These are phyloP conservation scores for Agrochola macilenta DNA, from an alignment of 2,888 invertebrate genomes.

Conservation along the genomic window DNA sequence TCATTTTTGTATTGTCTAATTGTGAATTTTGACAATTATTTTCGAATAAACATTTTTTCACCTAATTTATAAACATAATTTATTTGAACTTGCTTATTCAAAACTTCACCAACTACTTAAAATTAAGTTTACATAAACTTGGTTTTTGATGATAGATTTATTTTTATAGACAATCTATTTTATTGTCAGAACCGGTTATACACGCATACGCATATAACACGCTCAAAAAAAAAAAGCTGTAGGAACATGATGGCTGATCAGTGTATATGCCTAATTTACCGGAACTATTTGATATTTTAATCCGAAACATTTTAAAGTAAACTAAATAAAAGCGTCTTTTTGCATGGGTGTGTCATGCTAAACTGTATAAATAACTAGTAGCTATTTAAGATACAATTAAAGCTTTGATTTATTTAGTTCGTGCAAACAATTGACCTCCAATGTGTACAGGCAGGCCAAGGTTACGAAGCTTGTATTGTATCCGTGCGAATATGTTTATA, in stretches of 20 bases:
- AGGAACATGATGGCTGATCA: background rate
- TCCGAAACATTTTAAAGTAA: background rate
- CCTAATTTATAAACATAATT: too few relatives aligned
- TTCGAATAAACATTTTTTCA: too few relatives aligned
- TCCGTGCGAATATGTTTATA: conserved; percentile 47
- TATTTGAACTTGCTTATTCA: too few relatives aligned
- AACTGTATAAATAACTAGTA: conserved; percentile 19
- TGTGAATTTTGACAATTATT: too few relatives aligned
- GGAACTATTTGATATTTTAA: background rate
- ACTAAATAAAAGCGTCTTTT: background rate
- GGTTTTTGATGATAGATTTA: too few relatives aligned
- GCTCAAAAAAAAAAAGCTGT: too few relatives aligned
- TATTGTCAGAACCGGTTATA: too few relatives aligned
- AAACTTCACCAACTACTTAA: too few relatives aligned
- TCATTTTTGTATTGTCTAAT: too few relatives aligned
- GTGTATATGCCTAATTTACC: background rate
- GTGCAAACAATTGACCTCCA: conserved; percentile 62
- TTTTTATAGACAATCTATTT: too few relatives aligned
- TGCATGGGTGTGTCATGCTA: background rate
- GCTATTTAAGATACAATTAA: conserved; percentile 48
- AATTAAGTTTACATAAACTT: too few relatives aligned
- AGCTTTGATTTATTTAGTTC: conserved; percentile 64
- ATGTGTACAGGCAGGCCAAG: conserved; percentile 48
- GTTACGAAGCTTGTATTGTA: conserved; percentile 54
- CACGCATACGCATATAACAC: too few relatives aligned